phyloP scores from a whole-genome alignment of 2,113 vertebrate genomes.

The Spea bombifrons region DNA sequence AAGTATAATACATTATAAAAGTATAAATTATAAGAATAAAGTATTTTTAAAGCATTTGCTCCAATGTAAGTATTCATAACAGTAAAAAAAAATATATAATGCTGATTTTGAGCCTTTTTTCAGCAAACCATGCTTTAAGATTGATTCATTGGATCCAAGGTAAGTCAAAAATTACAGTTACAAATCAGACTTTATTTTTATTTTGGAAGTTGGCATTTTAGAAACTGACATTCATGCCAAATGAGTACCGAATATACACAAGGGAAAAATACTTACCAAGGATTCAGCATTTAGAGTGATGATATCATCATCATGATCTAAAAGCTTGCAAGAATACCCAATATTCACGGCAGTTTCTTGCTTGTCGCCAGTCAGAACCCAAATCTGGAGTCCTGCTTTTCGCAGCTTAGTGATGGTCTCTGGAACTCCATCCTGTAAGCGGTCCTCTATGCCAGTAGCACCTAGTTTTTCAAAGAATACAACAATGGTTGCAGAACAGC shows the following conservation, averaged over 20 bases:
- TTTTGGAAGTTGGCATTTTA: too few species aligned
- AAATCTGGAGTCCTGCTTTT: constrained; percentile 91
- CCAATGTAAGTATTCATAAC: too few species aligned
- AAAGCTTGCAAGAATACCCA: constrained; percentile 90
- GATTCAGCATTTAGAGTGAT: constrained; percentile 92
- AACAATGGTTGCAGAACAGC: not conserved
- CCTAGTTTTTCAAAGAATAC: constrained; percentile 62
- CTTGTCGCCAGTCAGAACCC: constrained; percentile 97
- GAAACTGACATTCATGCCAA: too few species aligned
- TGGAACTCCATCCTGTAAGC: constrained; percentile 91
- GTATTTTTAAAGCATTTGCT: too few species aligned
- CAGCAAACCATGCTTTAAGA: too few species aligned
- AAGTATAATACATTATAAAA: too few species aligned
- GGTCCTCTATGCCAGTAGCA: constrained; percentile 92
- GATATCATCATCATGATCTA: constrained; percentile 88
- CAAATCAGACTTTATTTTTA: too few species aligned
- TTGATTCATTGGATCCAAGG: too few species aligned
- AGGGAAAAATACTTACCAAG: constrained; percentile 64
- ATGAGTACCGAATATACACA: not conserved
- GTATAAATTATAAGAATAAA: too few species aligned
- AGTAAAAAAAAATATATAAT: too few species aligned
- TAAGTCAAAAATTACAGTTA: not conserved
- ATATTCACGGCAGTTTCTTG: constrained; percentile 96
- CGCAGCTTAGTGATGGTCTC: constrained; percentile 86
- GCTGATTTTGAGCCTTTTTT: too few species aligned